Evolutionary conservation across 2,797 vertebrate species (phyloP).

Genomic region (Pachyuromys duprasi): DNA sequence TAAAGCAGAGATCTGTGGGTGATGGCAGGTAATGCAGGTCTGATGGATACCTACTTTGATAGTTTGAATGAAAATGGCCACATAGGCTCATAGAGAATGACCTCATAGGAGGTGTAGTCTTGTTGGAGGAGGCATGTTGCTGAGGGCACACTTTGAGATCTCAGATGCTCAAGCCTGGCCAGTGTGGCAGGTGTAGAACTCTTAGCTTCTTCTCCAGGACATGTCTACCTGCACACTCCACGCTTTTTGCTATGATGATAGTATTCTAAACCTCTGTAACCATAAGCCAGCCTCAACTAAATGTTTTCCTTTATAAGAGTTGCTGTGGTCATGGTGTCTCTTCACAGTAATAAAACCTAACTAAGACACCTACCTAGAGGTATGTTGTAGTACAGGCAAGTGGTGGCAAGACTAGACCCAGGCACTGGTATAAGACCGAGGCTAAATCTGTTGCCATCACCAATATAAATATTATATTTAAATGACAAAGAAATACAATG

Average conservation of each 20-base stretch:
- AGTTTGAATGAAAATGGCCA: too few species aligned
- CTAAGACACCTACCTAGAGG: background rate
- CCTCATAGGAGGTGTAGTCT: too few species aligned
- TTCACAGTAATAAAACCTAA: background rate
- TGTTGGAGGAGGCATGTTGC: too few species aligned
- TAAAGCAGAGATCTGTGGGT: background rate
- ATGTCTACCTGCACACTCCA: background rate
- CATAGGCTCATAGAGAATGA: too few species aligned
- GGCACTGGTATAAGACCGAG: background rate
- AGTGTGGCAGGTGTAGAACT: background rate
- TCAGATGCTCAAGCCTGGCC: too few species aligned
- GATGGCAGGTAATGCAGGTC: background rate
- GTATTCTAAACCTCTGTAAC: background rate
- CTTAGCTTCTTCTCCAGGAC: background rate
- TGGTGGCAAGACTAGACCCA: background rate
- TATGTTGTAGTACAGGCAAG: too few species aligned
- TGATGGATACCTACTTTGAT: background rate
- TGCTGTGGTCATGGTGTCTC: background rate
- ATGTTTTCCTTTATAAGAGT: background rate
- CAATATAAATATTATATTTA: background rate
- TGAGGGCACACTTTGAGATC: too few species aligned
- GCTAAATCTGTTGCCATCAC: background rate
- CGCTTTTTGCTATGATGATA: background rate
- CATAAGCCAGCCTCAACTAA: background rate
- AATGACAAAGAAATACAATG: background rate